These are phyloP conservation scores for Fabriciana adippe DNA, from an alignment of 2,888 invertebrate genomes.

Conservation along the genomic window DNA sequence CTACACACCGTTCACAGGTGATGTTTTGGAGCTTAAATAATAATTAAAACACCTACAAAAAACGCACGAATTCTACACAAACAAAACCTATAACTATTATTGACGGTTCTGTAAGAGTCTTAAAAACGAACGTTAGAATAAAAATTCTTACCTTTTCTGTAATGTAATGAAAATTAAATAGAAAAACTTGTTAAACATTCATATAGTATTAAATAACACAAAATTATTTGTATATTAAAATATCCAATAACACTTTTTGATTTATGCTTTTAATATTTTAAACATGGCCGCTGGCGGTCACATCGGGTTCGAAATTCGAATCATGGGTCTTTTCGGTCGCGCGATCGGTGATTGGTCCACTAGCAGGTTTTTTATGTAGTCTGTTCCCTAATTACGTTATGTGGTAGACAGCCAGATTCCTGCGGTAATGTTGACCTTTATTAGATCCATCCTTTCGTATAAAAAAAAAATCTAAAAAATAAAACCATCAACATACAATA, in stretches of 20 bases:
- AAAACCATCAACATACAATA: neutral
- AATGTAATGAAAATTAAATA: conserved; percentile 17
- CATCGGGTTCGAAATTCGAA: conserved; percentile 45
- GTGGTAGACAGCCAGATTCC: conserved; percentile 52
- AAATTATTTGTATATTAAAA: conserved; percentile 70
- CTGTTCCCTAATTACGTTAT: conserved; percentile 71
- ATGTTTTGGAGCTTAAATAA: conserved; percentile 69
- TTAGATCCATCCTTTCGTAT: conserved; percentile 42
- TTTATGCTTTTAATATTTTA: conserved; percentile 77
- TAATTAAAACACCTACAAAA: conserved; percentile 68
- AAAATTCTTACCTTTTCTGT: conserved; percentile 2
- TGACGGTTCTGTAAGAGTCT: conserved; percentile 14
- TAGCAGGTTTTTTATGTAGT: conserved; percentile 59
- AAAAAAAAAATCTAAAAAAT: conserved; percentile 10
- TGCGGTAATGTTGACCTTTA: conserved; percentile 53
- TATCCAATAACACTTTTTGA: conserved; percentile 72
- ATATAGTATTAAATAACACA: conserved; percentile 51
- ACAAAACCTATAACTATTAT: conserved; percentile 38
- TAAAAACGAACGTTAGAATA: neutral
- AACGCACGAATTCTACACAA: conserved; percentile 36
- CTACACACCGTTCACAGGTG: conserved; percentile 76
- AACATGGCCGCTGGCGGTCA: conserved; percentile 73
- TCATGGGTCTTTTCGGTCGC: conserved; percentile 55
- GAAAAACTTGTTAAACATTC: conserved; percentile 48
- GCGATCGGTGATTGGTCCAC: conserved; percentile 69